Base-by-base conservation (phyloP, 2,888 invertebrate species). In the Drosophila quinaria region DNA sequence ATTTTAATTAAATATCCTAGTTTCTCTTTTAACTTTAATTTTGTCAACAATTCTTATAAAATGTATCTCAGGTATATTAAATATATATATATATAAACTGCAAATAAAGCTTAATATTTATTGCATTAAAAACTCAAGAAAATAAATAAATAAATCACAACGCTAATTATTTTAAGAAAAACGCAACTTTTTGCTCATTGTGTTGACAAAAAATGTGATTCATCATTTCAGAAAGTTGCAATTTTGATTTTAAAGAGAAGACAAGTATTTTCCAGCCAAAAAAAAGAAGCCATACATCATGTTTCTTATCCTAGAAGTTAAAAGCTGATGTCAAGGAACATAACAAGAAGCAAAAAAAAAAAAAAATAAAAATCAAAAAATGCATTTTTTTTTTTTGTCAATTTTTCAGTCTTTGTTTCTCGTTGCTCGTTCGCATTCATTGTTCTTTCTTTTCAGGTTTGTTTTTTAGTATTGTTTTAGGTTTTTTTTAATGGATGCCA, bases 321-420 rank as follows among this genome's bases (percentile, higher is more conserved):
- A 17, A 37, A 47, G 39, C 50, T 59, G 39, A 15, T 56, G 55
- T 56, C 50, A 41, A 50, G 31, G 15, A 31, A 59, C 13, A 47
- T 37, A 39, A 13, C 22, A 9, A 56, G 9, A 22, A 25, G 47
- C n/a, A 37, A 25, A 47, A 25, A 25, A 25, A 29, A 22, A 44
- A 15, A 9, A 35, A 5, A n/a, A 13, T 47, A 22, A 29, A 29
- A 47, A 25, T 29, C 8, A 41, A 52, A 51, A 61, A 35, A 22
- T 62, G 37, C 25, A 19, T 39, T 59, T 58, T 13, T 29, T 47
- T n/a, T 50, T 44, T 49, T 47, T n/a, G 15, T 4, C 25, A 52
- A 52, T 54, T 72, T 68, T 19, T 42, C 33, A 33, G 42, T 42
- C 55, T 44, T 65, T 77, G 70, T 63, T 75, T 55, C 46, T 58